Conservation (phyloP, 2,113 vertebrate species). For the Paedocypris sp. region DNA sequence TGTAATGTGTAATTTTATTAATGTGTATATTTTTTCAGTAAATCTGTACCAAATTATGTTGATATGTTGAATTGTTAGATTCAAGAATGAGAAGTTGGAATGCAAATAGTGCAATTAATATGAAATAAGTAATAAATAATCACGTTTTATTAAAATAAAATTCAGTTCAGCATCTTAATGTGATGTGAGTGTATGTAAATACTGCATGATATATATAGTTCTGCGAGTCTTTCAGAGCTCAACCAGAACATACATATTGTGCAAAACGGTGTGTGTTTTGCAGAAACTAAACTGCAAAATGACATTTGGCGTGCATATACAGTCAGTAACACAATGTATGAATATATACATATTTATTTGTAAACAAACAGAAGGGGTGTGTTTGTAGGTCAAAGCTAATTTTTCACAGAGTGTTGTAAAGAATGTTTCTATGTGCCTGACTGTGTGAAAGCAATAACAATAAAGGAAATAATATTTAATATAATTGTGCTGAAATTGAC, state of each 20-base stretch:
- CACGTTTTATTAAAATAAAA: conserved; percentile 49
- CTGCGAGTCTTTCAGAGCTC: conserved; percentile 22
- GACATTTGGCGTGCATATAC: conserved; percentile 29
- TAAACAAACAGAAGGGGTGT: conserved; percentile 14
- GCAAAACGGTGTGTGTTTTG: conserved; percentile 16
- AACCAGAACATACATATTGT: conserved; percentile 16
- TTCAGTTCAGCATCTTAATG: conserved; percentile 44
- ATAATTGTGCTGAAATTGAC: conserved; percentile 46
- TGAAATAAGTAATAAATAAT: too few species aligned
- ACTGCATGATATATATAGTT: conserved; percentile 38
- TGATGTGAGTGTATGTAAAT: conserved; percentile 42
- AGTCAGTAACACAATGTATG: conserved; percentile 32
- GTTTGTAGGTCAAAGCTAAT: conserved; percentile 41
- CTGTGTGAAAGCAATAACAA: conserved; percentile 48
- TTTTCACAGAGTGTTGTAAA: conserved; percentile 52
- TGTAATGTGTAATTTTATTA: conserved; percentile 29
- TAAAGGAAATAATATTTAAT: conserved; percentile 42
- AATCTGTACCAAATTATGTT: conserved; percentile 34
- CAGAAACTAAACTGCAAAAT: conserved; percentile 15
- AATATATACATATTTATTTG: conserved; percentile 30
- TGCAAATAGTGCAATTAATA: conserved; percentile 26
- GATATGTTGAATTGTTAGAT: not conserved
- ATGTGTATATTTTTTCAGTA: conserved; percentile 27
- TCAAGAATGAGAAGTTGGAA: conserved; percentile 20
- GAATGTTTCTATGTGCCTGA: conserved; percentile 45